Evolutionary conservation across 2,797 vertebrate species (phyloP).

Genomic region (Dicrostonyx torquatus): DNA sequence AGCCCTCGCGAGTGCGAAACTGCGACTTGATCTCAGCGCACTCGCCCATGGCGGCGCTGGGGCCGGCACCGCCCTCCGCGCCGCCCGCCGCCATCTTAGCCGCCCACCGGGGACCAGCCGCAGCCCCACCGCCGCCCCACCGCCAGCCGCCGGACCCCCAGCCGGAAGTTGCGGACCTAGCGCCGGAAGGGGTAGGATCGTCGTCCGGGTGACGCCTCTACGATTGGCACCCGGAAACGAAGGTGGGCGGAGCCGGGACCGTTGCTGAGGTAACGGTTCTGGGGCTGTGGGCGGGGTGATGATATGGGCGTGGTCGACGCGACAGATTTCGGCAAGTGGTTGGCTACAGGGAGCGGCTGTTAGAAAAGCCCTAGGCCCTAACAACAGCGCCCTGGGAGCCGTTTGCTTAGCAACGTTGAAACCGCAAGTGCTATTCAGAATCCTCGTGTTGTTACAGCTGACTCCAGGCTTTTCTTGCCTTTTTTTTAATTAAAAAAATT

Average conservation of each 20-base stretch:
- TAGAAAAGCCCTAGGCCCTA: conserved; percentile 13
- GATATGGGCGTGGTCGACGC: conserved; percentile 23
- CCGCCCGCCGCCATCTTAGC: conserved; percentile 78
- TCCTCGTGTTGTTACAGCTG: not conserved
- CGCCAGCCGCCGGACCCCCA: conserved; percentile 58
- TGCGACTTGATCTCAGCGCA: conserved; percentile 93
- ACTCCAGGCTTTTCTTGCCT: not conserved
- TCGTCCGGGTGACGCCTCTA: conserved; percentile 55
- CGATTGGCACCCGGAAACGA: conserved; percentile 64
- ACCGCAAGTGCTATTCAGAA: not conserved
- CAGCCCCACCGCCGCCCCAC: conserved; percentile 53
- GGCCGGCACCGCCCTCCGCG: conserved; percentile 67
- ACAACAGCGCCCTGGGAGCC: conserved; percentile 59
- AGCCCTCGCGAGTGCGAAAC: conserved; percentile 95
- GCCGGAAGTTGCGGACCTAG: conserved; percentile 69
- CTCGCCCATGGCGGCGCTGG: conserved; percentile 83
- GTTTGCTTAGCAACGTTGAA: conserved; percentile 70
- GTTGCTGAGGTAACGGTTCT: conserved; percentile 65
- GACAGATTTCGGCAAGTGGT: not conserved
- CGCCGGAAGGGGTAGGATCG: conserved; percentile 72
- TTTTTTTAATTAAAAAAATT: not conserved
- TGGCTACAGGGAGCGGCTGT: not conserved
- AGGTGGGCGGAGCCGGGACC: conserved; percentile 20
- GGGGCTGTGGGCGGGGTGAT: not conserved
- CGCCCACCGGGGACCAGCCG: conserved; percentile 70